phyloP scores from a whole-genome alignment of 2,797 vertebrate species.

The Acanthiza pusilla region DNA sequence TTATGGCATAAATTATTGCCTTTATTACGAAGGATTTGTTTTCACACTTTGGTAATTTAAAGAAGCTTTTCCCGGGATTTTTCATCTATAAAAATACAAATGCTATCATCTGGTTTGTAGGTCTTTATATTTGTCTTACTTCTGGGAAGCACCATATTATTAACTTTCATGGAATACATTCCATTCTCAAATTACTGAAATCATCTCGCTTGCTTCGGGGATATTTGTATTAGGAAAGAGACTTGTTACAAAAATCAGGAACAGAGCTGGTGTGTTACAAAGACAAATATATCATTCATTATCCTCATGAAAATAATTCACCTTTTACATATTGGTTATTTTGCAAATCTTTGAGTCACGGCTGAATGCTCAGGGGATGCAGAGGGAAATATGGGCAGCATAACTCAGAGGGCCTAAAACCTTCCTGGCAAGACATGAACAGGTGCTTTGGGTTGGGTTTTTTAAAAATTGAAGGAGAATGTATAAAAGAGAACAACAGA shows the following conservation, averaged over 20 bases:
- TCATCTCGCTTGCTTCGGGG: not conserved
- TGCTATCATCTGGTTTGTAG: not conserved
- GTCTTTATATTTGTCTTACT: constrained; percentile 47
- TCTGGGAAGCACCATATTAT: constrained; percentile 50
- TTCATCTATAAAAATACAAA: constrained; percentile 43
- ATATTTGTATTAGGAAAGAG: constrained; percentile 46
- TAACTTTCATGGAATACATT: constrained; percentile 44
- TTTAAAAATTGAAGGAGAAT: not conserved
- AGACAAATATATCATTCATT: constrained; percentile 25
- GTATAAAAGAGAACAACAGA: not conserved
- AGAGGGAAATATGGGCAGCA: not conserved
- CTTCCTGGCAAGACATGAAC: not conserved
- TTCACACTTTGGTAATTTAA: constrained; percentile 21
- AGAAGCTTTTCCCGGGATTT: constrained; percentile 16
- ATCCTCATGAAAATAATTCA: constrained; percentile 16
- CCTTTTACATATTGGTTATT: not conserved
- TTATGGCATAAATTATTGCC: constrained; percentile 13
- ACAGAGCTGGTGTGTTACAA: not conserved
- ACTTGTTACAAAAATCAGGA: constrained; percentile 28
- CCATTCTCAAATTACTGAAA: constrained; percentile 8
- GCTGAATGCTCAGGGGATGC: not conserved
- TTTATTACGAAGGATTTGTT: constrained; percentile 11
- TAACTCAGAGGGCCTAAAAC: not conserved
- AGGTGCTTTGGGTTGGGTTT: rapidly evolving
- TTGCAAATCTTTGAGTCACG: not conserved